These are phyloP conservation scores for Cerastis rubricosa DNA, from an alignment of 2,888 invertebrate species.

Conservation along the genomic window DNA sequence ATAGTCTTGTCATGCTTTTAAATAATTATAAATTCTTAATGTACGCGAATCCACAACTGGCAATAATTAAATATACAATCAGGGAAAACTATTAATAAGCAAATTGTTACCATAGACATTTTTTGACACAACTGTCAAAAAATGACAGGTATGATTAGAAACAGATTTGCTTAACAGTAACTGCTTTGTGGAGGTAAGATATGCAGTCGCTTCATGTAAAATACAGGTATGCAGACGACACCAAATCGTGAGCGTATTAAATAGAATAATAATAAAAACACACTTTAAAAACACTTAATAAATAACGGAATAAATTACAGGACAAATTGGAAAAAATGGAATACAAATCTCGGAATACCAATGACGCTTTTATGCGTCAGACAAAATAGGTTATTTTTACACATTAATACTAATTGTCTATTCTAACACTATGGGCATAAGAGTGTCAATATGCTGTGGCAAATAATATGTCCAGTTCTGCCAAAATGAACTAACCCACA, in stretches of 20 bases:
- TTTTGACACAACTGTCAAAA: no score
- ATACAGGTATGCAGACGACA: not conserved
- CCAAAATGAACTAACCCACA: conserved; percentile 3
- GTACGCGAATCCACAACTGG: no score
- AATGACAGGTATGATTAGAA: no score
- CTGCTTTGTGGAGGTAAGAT: not conserved
- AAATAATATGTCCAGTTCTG: not conserved
- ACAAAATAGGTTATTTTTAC: not conserved
- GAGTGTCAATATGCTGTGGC: not conserved
- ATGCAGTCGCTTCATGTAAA: not conserved
- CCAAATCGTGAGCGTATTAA: no score
- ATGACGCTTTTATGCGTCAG: not conserved
- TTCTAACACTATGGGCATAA: not conserved
- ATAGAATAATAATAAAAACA: conserved; percentile 6
- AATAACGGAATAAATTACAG: conserved; percentile 26
- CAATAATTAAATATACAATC: no score
- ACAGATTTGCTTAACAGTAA: not conserved
- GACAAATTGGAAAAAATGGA: conserved; percentile 30
- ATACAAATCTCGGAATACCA: conserved; percentile 43
- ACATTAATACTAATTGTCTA: not conserved
- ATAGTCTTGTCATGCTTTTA: conserved; percentile 24
- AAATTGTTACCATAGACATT: no score
- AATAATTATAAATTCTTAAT: conserved; percentile 18
- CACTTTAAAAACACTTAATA: conserved; percentile 24
- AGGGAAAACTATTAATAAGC: no score